phyloP scores from a whole-genome alignment of 2,797 vertebrate genomes.

The Gephyroberyx darwinii region DNA sequence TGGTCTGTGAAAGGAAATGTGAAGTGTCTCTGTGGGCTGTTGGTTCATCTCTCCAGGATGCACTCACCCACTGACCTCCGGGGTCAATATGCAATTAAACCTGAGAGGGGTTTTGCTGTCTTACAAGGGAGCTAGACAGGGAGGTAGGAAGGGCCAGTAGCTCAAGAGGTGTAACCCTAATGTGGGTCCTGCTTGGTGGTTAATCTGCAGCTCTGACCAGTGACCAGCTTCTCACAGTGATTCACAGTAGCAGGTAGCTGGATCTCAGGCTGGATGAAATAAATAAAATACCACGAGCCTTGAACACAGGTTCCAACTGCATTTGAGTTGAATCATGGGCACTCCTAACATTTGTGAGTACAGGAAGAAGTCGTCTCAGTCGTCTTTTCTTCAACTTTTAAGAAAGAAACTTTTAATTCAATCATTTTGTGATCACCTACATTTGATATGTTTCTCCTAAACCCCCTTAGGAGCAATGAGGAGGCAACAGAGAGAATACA shows the following conservation, averaged over 20 bases:
- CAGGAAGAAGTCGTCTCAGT: too few species aligned
- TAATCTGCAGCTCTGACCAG: conserved; percentile 55
- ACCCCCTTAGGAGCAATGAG: too few species aligned
- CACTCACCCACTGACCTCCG: conserved; percentile 43
- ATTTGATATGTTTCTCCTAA: too few species aligned
- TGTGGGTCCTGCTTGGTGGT: conserved; percentile 48
- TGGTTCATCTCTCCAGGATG: conserved; percentile 34
- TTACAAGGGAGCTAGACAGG: conserved; percentile 40
- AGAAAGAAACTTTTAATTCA: too few species aligned
- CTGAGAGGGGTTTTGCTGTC: conserved; percentile 55
- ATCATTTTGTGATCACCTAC: too few species aligned
- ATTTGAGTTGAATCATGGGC: background rate
- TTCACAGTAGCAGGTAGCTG: conserved; percentile 5
- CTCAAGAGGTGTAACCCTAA: conserved; percentile 55
- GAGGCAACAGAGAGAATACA: too few species aligned
- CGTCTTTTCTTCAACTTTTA: too few species aligned
- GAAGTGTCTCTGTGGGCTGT: conserved; percentile 26
- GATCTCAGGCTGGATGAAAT: conserved; percentile 18
- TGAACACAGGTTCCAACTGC: background rate
- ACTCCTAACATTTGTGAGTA: too few species aligned
- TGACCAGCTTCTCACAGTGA: conserved; percentile 23
- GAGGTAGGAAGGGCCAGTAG: conserved; percentile 39
- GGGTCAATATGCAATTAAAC: conserved; percentile 76
- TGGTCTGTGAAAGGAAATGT: conserved; percentile 15
- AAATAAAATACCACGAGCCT: background rate